Evolutionary conservation across 2,888 invertebrate genomes (phyloP).

Genomic region (Drosophila engyochracea): DNA sequence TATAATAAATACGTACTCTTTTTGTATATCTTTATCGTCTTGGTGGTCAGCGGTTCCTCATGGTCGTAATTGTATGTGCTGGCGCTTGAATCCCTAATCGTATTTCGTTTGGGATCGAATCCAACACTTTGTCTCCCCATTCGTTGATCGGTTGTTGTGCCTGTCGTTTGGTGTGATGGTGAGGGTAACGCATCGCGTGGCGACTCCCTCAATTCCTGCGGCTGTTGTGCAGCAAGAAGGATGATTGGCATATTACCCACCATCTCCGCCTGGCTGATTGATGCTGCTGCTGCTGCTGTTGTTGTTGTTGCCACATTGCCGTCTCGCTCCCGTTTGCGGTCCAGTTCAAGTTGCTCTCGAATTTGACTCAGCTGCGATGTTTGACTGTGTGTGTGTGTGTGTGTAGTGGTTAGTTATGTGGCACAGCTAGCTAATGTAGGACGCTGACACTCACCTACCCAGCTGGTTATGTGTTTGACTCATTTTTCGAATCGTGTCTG

Average conservation of each 20-base stretch:
- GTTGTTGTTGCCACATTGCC: not conserved
- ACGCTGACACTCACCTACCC: slow-evolving; percentile 62
- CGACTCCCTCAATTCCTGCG: not conserved
- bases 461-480: slow-evolving; percentile 48
- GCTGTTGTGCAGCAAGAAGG: not conserved
- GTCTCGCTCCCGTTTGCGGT: not conserved
- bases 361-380: not conserved
- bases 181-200: too few relatives aligned
- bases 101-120: not conserved
- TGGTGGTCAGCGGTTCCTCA: slow-evolving; percentile 46
- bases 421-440: not conserved
- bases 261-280: not conserved
- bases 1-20: slow-evolving; percentile 42
- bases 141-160: not conserved
- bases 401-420: slow-evolving; percentile 16
- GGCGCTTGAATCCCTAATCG: not conserved
- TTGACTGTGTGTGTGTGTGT: slow-evolving; percentile 19
- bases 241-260: not conserved
- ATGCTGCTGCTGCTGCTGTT: not conserved
- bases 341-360: not conserved
- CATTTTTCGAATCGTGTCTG: slow-evolving; percentile 56
- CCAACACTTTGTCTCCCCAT: not conserved
- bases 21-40: slow-evolving; percentile 52
- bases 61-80: slow-evolving; percentile 13
- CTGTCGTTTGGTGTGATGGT: not conserved